Percentiles rank a stretch among this genome's conserved stretches.
Conservation (phyloP, 2,113 vertebrate genomes). For the Pelmatolapia mariae region DNA sequence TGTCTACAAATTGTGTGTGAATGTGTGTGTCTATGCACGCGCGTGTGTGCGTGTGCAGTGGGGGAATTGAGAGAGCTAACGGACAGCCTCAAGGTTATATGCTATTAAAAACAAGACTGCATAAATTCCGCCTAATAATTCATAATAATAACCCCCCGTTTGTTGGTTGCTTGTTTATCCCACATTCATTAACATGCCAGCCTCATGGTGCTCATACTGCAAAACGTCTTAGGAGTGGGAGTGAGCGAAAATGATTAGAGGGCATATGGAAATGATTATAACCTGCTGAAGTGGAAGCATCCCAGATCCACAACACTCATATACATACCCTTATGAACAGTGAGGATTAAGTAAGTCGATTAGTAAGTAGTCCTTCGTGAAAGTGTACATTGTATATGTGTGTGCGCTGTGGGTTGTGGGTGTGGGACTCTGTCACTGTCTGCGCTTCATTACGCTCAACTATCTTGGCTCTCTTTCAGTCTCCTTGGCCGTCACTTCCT, state of each 20-base stretch:
- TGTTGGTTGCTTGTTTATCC: conserved; percentile 46
- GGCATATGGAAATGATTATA: conserved; percentile 54
- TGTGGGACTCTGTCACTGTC: neutral
- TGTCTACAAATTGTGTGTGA: neutral
- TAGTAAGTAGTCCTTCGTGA: neutral
- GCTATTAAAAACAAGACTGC: conserved; percentile 51
- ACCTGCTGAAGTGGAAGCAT: conserved; percentile 26
- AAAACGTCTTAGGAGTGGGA: conserved; percentile 33
- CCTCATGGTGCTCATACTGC: conserved; percentile 27
- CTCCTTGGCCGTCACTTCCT: conserved; percentile 46
- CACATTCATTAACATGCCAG: conserved; percentile 54
- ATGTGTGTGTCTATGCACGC: neutral
- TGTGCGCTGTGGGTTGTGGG: neutral
- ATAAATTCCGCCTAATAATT: conserved; percentile 57
- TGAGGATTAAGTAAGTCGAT: conserved; percentile 7
- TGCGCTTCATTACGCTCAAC: neutral
- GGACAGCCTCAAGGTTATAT: conserved; percentile 61
- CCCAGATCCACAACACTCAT: neutral
- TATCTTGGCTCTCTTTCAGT: conserved; percentile 24
- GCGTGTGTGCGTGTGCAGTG: neutral
- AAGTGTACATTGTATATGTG: neutral
- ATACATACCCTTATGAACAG: neutral
- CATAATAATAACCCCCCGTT: conserved; percentile 52
- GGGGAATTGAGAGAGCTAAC: neutral
- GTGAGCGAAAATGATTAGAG: conserved; percentile 45